Base-by-base conservation (phyloP, 2,888 invertebrate genomes). In the Apotomis capreana region DNA sequence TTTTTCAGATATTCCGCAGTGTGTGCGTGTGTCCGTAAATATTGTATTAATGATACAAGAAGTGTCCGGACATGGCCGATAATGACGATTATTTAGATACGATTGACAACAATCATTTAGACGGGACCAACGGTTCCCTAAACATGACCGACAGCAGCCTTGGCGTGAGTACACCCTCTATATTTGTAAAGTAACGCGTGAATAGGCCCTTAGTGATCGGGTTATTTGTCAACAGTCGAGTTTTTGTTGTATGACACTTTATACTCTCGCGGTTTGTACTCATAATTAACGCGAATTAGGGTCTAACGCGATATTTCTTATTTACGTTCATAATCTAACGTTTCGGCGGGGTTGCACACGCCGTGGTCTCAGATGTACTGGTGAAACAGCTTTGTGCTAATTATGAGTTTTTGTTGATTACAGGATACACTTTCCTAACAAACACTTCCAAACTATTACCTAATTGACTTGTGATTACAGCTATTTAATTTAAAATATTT, bases 41-140 rank as follows among this genome's bases (percentile, higher is more conserved):
- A 79, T 76, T 73, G 75, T 78, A 82, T 88, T 86, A 78, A 89
- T 88, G 87, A 79, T 81, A 84, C 78, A 77, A 76, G 78, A 76
- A 82, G 77, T 77, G 78, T 79, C 84, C 85, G 85, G 88, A 87
- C 83, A 92, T 92, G 92, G 92, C 92, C 82, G 92, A 92, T 83
- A 92, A 91, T 89, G 92, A 91, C 83, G 93, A 93, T 83, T 92
- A 90, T 91, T 87, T 91, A 85, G 92, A 93, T 80, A 88, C 92
- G 76, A 89, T 92, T 84, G 92, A 92, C 80, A 92, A 90, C 86
- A 92, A 92, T 89, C 92, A 92, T 76, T 91, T 94, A 83, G 95
- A 95, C 84, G 95, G 95, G 81, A 93, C 94, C 75, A 95, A 95
- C 91, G 95, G 95, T 80, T 94, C 93, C 78, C 78, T 93, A 79